Evolutionary conservation across 2,888 invertebrate species (phyloP).

Genomic region (Halictus ligatus): DNA sequence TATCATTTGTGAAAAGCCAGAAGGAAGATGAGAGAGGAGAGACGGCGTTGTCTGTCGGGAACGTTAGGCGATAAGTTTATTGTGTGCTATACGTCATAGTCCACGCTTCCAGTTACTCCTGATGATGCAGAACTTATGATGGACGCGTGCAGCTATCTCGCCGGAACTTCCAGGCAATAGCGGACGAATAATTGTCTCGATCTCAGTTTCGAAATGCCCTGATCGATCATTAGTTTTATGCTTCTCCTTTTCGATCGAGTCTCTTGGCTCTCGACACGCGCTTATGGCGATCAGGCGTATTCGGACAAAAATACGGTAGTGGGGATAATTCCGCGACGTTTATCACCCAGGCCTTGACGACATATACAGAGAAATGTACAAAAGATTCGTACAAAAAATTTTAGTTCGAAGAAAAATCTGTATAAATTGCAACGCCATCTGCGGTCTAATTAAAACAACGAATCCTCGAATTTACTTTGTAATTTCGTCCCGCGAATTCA

Average conservation of each 20-base stretch:
- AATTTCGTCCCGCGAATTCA: not conserved
- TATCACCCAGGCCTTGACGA: no score
- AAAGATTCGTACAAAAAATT: no score
- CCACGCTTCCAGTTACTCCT: not conserved
- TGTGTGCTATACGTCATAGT: not conserved
- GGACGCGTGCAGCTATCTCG: not conserved
- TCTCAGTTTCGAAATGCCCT: no score
- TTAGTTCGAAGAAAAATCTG: no score
- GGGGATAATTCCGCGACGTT: no score
- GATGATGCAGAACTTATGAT: not conserved
- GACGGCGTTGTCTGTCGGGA: not conserved
- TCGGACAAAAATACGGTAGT: no score
- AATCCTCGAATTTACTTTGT: not conserved
- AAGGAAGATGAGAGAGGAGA: not conserved
- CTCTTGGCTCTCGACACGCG: not conserved
- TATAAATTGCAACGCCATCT: no score
- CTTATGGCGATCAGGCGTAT: no score
- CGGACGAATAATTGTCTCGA: no score
- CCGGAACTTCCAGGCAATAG: not conserved
- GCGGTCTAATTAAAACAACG: not conserved
- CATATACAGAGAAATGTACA: no score
- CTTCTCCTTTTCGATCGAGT: not conserved
- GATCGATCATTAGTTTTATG: not conserved
- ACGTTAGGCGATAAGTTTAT: not conserved
- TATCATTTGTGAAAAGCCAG: not conserved